Conservation (phyloP, 2,797 vertebrate species). For the Neosilurus hyrtlii region DNA sequence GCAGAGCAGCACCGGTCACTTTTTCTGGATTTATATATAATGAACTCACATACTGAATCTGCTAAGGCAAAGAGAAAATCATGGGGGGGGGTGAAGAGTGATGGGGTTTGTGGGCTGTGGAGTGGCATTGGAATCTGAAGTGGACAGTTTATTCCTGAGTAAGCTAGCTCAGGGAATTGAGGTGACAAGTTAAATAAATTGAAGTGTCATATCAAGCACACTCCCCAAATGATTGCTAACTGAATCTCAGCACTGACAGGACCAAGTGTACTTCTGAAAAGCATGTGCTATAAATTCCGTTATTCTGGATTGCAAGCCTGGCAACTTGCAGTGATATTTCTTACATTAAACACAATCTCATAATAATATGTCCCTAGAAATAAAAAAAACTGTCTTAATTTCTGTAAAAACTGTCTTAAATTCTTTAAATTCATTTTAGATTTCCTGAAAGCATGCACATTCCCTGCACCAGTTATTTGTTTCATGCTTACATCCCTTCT, state of each 20-base stretch:
- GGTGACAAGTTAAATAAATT: conserved; percentile 24
- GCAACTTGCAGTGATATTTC: not conserved
- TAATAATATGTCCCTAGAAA: not conserved
- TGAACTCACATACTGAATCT: no score
- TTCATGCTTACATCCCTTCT: not conserved
- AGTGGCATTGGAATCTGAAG: conserved; percentile 1
- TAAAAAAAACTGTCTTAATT: no score
- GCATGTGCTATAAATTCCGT: conserved; percentile 6
- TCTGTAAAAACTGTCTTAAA: no score
- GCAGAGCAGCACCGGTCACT: not conserved
- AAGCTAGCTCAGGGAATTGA: conserved; percentile 18
- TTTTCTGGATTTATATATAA: no score
- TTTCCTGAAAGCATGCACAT: not conserved
- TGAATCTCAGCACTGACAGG: conserved; percentile 19
- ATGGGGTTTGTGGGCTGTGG: not conserved
- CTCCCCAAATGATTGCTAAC: conserved; percentile 28
- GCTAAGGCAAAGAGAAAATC: no score
- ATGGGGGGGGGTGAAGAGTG: no score
- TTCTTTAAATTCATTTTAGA: not conserved
- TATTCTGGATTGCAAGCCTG: conserved; percentile 4
- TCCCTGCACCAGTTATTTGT: not conserved
- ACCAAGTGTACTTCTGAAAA: not conserved
- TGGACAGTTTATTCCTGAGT: not conserved
- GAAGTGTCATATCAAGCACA: conserved; percentile 9
- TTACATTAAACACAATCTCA: not conserved